A percentile compares a stretch with the other conserved stretches of the same genome.
phyloP scores from a whole-genome alignment of 2,888 invertebrate genomes.

The Leptothorax acervorum region DNA sequence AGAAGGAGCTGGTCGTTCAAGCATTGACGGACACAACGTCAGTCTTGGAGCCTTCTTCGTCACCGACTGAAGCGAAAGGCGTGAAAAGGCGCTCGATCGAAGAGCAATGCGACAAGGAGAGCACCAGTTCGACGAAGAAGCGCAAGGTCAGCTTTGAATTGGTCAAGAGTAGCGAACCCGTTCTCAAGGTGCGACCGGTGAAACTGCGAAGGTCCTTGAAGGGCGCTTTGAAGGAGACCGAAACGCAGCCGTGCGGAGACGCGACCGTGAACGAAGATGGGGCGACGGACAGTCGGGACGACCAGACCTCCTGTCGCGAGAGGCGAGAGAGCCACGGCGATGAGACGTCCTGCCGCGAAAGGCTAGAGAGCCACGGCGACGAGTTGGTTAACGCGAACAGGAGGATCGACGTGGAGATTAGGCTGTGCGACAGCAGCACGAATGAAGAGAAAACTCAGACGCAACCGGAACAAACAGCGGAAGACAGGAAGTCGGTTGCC shows the following conservation, averaged over 20 bases:
- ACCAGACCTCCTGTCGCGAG: constrained; percentile 2
- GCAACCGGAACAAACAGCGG: constrained; percentile 24
- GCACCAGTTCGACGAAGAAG: background rate
- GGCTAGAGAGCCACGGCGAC: constrained; percentile 11
- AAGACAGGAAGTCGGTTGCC: constrained; percentile 46
- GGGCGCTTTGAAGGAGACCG: constrained; percentile 38
- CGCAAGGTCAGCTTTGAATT: constrained; percentile 22
- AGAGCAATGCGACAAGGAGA: constrained; percentile 29
- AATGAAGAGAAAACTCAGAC: constrained; percentile 67
- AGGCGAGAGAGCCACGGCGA: constrained; percentile 19
- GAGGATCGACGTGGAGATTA: constrained; percentile 75
- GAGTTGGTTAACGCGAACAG: constrained; percentile 41
- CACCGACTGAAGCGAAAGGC: constrained; percentile 18
- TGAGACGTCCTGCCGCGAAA: background rate
- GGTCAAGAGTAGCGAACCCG: background rate
- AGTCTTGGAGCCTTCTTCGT: background rate
- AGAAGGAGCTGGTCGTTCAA: background rate
- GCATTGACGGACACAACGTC: background rate
- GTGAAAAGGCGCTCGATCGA: constrained; percentile 54
- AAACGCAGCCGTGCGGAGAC: background rate
- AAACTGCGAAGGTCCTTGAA: constrained; percentile 73
- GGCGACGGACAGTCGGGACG: background rate
- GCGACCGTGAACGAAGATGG: background rate
- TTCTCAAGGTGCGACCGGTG: constrained; percentile 72
- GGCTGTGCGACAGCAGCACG: constrained; percentile 82